These are phyloP conservation scores for Columba guinea DNA, from an alignment of 2,797 vertebrate genomes.

Conservation along the genomic window DNA sequence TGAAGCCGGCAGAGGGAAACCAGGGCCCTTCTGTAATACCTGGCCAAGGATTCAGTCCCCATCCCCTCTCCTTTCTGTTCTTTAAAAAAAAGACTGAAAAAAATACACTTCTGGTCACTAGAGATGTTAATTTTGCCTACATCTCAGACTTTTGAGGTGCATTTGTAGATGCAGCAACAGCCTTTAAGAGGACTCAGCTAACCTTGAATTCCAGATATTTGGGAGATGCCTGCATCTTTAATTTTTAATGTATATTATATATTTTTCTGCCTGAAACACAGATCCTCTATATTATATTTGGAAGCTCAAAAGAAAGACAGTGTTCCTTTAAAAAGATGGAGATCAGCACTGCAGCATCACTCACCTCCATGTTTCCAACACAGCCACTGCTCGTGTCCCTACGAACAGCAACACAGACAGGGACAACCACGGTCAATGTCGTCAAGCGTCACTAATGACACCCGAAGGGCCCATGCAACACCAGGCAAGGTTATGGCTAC, in stretches of 20 bases:
- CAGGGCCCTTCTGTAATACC: background rate
- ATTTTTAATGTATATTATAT: background rate
- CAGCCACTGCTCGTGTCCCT: background rate
- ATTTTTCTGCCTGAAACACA: background rate
- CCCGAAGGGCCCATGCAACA: conserved; percentile 56
- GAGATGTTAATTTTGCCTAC: background rate
- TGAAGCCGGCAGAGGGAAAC: background rate
- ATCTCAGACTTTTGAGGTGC: background rate
- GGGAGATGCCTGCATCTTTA: background rate
- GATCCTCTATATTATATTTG: background rate
- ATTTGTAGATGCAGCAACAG: background rate
- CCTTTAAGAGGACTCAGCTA: background rate
- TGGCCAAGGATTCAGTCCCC: background rate
- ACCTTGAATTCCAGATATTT: background rate
- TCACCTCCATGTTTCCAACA: background rate
- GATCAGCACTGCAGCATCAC: background rate
- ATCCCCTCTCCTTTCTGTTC: background rate
- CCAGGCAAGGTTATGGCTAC: conserved; percentile 18
- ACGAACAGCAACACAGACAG: conserved; percentile 43
- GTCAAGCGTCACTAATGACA: background rate
- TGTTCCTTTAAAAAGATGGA: conserved; percentile 1
- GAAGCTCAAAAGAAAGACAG: background rate
- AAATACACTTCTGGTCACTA: background rate
- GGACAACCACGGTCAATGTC: conserved; percentile 40
- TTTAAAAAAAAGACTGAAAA: background rate